Percentiles rank a stretch among this genome's conserved stretches.
Conservation (phyloP, 1,140 invertebrate species). For the Trigoniulus corallinus region DNA sequence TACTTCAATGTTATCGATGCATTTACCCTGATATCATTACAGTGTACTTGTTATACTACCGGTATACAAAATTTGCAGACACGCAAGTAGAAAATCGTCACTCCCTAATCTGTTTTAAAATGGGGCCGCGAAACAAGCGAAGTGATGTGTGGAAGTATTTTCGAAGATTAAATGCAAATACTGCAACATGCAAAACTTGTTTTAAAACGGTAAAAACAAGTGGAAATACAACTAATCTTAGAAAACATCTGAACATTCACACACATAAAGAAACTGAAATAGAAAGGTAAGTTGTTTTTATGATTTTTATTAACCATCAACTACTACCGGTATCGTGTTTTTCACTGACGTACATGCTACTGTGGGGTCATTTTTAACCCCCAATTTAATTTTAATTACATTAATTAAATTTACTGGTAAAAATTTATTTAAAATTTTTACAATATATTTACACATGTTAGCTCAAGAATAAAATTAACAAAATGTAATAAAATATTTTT, state of each 20-base stretch:
- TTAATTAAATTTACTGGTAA: background rate
- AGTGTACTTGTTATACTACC: background rate
- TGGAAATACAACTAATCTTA: background rate
- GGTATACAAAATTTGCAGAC: background rate
- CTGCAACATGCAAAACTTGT: background rate
- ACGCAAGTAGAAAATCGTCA: background rate
- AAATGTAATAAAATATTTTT: background rate
- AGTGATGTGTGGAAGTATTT: background rate
- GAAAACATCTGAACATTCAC: background rate
- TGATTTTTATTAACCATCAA: background rate
- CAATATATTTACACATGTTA: background rate
- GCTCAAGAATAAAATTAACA: background rate
- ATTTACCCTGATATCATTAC: background rate
- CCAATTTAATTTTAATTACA: background rate
- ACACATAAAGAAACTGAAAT: background rate
- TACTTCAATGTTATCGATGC: background rate
- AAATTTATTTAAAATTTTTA: background rate
- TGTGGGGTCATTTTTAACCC: background rate
- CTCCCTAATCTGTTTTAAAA: background rate
- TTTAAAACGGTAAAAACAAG: background rate
- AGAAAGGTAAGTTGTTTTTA: background rate
- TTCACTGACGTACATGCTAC: background rate
- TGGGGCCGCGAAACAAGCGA: background rate
- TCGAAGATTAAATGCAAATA: background rate
- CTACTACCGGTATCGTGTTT: background rate